Evolutionary conservation across 2,113 vertebrate genomes (phyloP), one percentile per base, ranked within the genome.

Genomic region (Alethe diademata): DNA sequence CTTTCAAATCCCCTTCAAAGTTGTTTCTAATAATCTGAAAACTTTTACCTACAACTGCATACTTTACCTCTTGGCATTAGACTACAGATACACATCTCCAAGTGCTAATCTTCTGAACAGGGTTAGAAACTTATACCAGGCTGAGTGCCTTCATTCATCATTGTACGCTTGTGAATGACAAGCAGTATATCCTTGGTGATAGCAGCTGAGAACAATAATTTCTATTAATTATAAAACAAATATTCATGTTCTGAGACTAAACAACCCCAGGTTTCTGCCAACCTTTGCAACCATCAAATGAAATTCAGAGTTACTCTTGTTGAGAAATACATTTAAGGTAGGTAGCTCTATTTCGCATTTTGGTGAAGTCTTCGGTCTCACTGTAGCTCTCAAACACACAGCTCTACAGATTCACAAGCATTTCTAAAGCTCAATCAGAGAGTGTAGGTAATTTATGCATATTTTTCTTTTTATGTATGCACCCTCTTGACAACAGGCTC

Each of bases 1-100:
- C 95, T 93, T 95, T 95, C 91, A 92, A 85, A 86, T 92, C 36
- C 38, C 87, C 87, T 94, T 93, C 92, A 86, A 93, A 89, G 67
- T 91, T 95, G 57, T 87, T 95, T 71, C 75, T 86, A 90, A 88
- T 67, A 90, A 79, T 73, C 43, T 86, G 53, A 70, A 91, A 92
- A 95, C 76, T 95, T 95, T 86, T 71, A 80, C 72, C n/a, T 75
- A 23, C 20, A 79, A 45, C 40, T 62, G 18, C 31, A 47, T 43
- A 33, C 65, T 61, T 78, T 65, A 70, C 26, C 14, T 47, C 14
- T 80, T 90, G 64, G 64, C 69, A 86, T 62, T 14, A 78, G 64
- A 56, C 31, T 25, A 54, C 8, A 76, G 42, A 58, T 36, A n/a
- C 0, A 2, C 13, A 51, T 54, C 14, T 94, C 19, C 23, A 65